A percentile compares a stretch with the other conserved stretches of the same genome.
phyloP scores from a whole-genome alignment of 2,888 invertebrate species.

The Amiota mariae region DNA sequence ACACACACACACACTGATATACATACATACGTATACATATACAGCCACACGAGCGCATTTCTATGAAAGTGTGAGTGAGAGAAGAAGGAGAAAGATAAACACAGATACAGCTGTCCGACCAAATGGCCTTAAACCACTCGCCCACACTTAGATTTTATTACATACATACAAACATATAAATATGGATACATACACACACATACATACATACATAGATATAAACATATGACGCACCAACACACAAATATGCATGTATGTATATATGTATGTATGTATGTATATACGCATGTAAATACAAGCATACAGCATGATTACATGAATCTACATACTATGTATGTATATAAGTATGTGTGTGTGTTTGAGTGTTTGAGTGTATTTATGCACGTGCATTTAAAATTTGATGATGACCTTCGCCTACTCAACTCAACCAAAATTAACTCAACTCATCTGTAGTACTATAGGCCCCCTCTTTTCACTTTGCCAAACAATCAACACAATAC shows the following conservation, averaged over 20 bases:
- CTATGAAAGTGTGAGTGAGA: too few relatives aligned
- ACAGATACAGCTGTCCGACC: too few relatives aligned
- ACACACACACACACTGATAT: too few relatives aligned
- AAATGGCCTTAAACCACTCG: constrained; percentile 34
- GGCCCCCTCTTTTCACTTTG: too few relatives aligned
- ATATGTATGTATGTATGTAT: constrained; percentile 27
- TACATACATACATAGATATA: constrained; percentile 25
- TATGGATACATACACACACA: constrained; percentile 31
- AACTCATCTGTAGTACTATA: neutral
- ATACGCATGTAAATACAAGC: neutral
- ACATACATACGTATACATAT: too few relatives aligned
- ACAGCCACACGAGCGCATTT: too few relatives aligned
- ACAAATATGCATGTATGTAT: constrained; percentile 15
- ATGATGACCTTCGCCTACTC: constrained; percentile 45
- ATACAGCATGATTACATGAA: neutral
- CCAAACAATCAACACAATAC: too few relatives aligned
- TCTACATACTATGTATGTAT: constrained; percentile 10
- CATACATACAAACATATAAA: constrained; percentile 35
- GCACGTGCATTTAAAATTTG: neutral
- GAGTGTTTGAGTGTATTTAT: constrained; percentile 24
- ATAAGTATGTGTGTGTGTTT: constrained; percentile 30
- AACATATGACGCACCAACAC: constrained; percentile 6
- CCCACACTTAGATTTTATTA: constrained; percentile 33
- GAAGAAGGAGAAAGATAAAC: too few relatives aligned
- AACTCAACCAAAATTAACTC: constrained; percentile 60